Evolutionary conservation across 2,797 vertebrate species (phyloP).

Genomic region (Phalloptychus januarius): DNA sequence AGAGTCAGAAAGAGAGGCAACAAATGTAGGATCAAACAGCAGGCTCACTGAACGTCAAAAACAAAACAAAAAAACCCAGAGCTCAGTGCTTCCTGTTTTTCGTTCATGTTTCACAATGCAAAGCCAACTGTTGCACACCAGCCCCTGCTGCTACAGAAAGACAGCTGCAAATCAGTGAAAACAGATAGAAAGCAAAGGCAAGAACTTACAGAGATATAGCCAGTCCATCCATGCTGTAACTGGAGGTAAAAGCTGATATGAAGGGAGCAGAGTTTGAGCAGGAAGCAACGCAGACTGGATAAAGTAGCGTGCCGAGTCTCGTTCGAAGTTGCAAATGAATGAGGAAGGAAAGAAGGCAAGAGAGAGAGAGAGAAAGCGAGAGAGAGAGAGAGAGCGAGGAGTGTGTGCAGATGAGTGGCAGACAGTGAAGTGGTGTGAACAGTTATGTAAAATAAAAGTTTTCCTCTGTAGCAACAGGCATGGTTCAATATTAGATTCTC

Average conservation of each 20-base stretch:
- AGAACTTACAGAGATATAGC: constrained; percentile 20
- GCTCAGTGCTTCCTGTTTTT: constrained; percentile 57
- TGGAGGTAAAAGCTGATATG: constrained; percentile 17
- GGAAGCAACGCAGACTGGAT: constrained; percentile 54
- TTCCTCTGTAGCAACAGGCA: too few species aligned
- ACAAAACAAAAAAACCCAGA: neutral
- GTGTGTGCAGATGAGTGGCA: constrained; percentile 1
- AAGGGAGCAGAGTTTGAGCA: constrained; percentile 55
- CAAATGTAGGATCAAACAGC: neutral
- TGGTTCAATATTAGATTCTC: neutral
- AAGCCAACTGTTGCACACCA: neutral
- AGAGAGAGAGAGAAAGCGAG: constrained; percentile 4
- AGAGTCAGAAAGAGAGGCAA: constrained; percentile 12
- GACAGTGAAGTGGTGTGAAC: neutral
- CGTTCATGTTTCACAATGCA: constrained; percentile 33
- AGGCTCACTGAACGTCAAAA: neutral
- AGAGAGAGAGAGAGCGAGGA: neutral
- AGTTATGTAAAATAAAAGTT: neutral
- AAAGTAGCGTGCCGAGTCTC: constrained; percentile 62
- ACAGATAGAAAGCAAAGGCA: neutral
- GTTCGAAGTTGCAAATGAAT: constrained; percentile 55
- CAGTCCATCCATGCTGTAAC: constrained; percentile 30
- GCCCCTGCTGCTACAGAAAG: constrained; percentile 3
- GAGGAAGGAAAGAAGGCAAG: constrained; percentile 68
- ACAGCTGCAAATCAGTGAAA: neutral